Evolutionary conservation across 2,113 vertebrate genomes (phyloP), one percentile per base, ranked within the genome.

Genomic region (Equus quagga): DNA sequence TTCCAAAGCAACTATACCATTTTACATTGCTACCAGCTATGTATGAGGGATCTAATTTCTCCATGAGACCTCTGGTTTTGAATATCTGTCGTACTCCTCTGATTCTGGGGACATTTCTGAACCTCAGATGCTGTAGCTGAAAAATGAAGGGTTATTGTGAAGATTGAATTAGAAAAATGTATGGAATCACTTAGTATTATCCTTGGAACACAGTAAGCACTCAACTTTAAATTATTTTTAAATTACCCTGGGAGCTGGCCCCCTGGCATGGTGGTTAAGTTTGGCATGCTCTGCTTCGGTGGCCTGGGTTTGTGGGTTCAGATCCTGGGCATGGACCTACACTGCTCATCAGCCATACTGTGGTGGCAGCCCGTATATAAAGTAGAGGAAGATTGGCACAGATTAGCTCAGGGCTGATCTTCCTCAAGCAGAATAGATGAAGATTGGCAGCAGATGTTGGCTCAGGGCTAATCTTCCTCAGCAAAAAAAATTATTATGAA

Each of bases 141-240:
- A 89, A 91, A 69, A 75, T 95, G 10, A 28, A 90, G 69, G 31
- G 8, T 87, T 94, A 80, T 60, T 82, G 9, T 90, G 46, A 92
- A 46, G 21, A 58, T 72, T 70, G 44, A 88, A 70, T 91, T 89
- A 75, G 18, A 94, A 85, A 88, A 89, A 88, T 79, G 24, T 83
- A 6, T 64, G 69, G 31, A 76, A 54, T 73, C 21, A 85, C 24
- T 36, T 69, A 72, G 17, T 83, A 73, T 44, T 91, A 6, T 93
- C 24, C 36, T 85, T 93, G 21, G 46, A 95, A 92, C 60, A 84
- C 44, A 95, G 13, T 90, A 82, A 81, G 1, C 65, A 84, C 15
- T 80, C 46, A 80, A 14, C 83, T 89, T 89, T 90, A 79, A 92
- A n/a, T 96, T 80, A 79, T 28, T 46, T 76, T 49, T 65, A n/a